A percentile compares a stretch with the other conserved stretches of the same genome.
Conservation (phyloP, 2,888 invertebrate species). For the Limenitis arthemis region DNA sequence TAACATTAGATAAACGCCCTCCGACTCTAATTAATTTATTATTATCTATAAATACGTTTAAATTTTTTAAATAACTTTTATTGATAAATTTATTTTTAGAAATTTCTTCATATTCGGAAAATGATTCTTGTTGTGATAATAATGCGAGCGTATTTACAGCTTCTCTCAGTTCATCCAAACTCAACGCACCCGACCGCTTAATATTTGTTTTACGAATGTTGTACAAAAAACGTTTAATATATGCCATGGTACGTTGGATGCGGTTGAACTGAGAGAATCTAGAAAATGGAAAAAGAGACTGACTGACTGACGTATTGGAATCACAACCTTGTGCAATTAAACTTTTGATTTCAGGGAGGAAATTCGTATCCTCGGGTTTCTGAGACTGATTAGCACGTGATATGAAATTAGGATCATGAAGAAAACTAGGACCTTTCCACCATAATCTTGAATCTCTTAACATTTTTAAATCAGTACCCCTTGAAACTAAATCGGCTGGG, state of each 20-base stretch:
- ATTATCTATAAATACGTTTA: constrained; percentile 1
- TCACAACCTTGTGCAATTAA: neutral
- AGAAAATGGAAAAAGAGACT: constrained; percentile 7
- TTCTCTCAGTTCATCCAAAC: constrained; percentile 7
- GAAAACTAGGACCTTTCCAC: neutral
- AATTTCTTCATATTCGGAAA: neutral
- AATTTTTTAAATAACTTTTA: neutral
- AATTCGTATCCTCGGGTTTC: neutral
- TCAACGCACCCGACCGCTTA: constrained; percentile 6
- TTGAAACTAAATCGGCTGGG: neutral
- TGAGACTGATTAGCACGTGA: neutral
- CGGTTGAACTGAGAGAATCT: constrained; percentile 13
- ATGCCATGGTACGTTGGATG: constrained; percentile 9
- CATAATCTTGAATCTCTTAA: neutral
- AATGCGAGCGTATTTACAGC: neutral
- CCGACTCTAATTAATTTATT: neutral
- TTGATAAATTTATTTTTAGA: neutral
- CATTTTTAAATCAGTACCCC: neutral
- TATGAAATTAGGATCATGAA: neutral
- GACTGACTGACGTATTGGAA: neutral
- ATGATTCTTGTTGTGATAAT: constrained; percentile 3
- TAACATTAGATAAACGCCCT: neutral
- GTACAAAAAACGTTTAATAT: constrained; percentile 11
- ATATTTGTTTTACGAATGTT: constrained; percentile 1
- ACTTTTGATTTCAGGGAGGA: neutral